Percentiles rank a stretch among this genome's conserved stretches.
phyloP scores from a whole-genome alignment of 2,113 vertebrate species.

The Seriola dumerili region DNA sequence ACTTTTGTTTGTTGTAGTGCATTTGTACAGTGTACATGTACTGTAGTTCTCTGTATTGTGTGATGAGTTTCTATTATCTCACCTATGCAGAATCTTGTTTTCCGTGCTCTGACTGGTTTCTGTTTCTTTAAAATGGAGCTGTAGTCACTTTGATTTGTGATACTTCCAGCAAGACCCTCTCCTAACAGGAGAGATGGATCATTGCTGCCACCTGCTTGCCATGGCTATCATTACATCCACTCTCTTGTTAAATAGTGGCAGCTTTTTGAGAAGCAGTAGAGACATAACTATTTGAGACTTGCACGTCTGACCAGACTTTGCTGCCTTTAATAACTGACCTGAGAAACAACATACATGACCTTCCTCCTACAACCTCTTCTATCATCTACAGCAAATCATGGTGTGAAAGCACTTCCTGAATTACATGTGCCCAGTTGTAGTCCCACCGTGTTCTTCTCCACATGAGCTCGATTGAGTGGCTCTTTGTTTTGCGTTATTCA shows the following conservation, averaged over 20 bases:
- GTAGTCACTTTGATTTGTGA: background rate
- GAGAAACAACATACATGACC: background rate
- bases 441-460: background rate
- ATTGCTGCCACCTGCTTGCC: slow-evolving; percentile 42
- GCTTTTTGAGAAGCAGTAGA: background rate
- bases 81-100: too few relatives aligned
- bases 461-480: background rate
- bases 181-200: background rate
- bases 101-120: too few relatives aligned
- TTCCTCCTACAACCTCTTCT: background rate
- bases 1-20: too few relatives aligned
- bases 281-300: too few relatives aligned
- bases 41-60: too few relatives aligned
- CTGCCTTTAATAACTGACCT: background rate
- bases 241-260: background rate
- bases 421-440: background rate
- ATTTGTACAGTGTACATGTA: too few relatives aligned
- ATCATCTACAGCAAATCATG: background rate
- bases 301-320: background rate
- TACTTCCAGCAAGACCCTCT: background rate
- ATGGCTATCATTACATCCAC: background rate
- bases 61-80: too few relatives aligned
- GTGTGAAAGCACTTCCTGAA: too few relatives aligned
- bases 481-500: background rate
- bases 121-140: too few relatives aligned